Evolutionary conservation across 2,797 vertebrate species (phyloP).

Genomic region (Clamator glandarius): DNA sequence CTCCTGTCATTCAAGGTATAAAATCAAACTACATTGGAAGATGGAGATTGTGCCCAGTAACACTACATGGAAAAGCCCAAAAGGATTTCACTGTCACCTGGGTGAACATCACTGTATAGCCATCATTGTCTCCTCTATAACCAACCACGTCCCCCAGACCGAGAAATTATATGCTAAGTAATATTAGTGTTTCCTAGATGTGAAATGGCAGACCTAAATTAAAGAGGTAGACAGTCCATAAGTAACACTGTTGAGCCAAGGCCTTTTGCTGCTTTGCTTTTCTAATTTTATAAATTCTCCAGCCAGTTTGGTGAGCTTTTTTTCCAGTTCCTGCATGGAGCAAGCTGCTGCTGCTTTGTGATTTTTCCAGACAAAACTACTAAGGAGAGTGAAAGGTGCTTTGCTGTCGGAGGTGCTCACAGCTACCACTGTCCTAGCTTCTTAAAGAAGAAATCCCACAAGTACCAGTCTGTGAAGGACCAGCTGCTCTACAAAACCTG

Average conservation of each 20-base stretch:
- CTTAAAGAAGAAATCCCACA: constrained; percentile 1
- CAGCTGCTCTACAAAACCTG: constrained; percentile 1
- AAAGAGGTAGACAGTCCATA: constrained; percentile 34
- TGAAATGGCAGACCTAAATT: background rate
- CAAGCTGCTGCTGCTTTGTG: background rate
- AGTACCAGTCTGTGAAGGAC: background rate
- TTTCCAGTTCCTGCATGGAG: constrained; percentile 8
- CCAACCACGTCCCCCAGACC: background rate
- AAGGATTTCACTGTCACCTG: background rate
- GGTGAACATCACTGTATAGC: background rate
- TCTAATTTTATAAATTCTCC: constrained; percentile 41
- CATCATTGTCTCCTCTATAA: background rate
- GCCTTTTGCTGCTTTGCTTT: constrained; percentile 49
- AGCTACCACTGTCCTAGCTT: background rate
- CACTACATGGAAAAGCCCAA: background rate
- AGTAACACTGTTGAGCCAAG: background rate
- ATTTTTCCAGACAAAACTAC: constrained; percentile 1
- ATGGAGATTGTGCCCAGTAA: background rate
- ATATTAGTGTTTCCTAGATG: background rate
- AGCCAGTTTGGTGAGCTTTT: background rate
- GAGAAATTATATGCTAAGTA: background rate
- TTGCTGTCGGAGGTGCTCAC: background rate
- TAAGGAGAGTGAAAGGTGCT: background rate
- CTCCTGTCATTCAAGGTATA: background rate
- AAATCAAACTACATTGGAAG: background rate